Percentiles rank a stretch among this genome's conserved stretches.
Evolutionary conservation across 2,888 invertebrate genomes (phyloP).

Genomic region (Argyresthia goedartella): DNA sequence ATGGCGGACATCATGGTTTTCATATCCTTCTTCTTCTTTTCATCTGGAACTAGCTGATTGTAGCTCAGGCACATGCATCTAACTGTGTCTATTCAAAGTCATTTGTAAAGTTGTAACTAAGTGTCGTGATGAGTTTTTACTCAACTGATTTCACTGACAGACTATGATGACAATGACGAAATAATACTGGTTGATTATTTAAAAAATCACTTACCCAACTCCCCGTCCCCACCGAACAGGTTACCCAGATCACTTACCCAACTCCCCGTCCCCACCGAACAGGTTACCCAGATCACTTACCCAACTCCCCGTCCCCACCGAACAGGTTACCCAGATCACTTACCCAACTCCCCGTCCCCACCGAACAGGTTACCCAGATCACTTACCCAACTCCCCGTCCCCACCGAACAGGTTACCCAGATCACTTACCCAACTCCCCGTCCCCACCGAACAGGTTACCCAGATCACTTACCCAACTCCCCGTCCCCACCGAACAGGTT

Average conservation of each 20-base stretch:
- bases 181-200: no score
- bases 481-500: neutral
- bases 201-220: constrained; percentile 58
- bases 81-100: no score
- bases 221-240: constrained; percentile 79
- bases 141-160: no score
- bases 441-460: constrained; percentile 82
- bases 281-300: constrained; percentile 34
- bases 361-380: neutral
- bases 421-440: constrained; percentile 70
- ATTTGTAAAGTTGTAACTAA: no score
- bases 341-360: no score
- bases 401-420: constrained; percentile 81
- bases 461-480: constrained; percentile 39
- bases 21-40: no score
- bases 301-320: constrained; percentile 76
- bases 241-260: constrained; percentile 79
- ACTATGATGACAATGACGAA: no score
- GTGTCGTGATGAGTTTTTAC: no score
- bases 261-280: neutral
- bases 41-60: no score
- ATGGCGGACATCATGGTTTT: no score
- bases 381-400: constrained; percentile 73
- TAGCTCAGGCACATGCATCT: no score
- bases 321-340: constrained; percentile 80